These are phyloP conservation scores for Yponomeuta sedellus DNA, from an alignment of 2,888 invertebrate genomes.

Conservation along the genomic window DNA sequence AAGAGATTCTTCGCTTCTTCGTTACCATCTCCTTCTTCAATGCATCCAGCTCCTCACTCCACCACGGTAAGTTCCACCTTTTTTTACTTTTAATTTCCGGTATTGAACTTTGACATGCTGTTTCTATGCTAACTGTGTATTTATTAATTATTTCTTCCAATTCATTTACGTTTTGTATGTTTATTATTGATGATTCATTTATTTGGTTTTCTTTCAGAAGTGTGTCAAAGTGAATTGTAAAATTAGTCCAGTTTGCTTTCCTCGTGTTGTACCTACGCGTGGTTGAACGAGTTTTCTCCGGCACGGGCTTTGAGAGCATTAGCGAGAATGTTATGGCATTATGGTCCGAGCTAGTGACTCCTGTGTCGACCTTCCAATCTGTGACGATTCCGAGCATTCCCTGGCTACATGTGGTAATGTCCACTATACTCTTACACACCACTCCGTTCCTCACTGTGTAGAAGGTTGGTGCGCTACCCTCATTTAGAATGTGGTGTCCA, in stretches of 20 bases:
- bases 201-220: background rate
- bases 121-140: background rate
- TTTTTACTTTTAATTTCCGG: background rate
- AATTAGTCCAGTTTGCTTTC: background rate
- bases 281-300: background rate
- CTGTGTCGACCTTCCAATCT: constrained; percentile 16
- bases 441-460: constrained; percentile 19
- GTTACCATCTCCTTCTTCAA: background rate
- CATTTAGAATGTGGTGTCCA: constrained; percentile 18
- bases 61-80: background rate
- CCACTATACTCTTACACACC: constrained; percentile 19
- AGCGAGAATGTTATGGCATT: constrained; percentile 25
- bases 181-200: background rate
- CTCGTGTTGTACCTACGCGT: background rate
- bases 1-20: background rate
- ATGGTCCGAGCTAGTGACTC: constrained; percentile 23
- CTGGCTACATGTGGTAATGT: constrained; percentile 13
- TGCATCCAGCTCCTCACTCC: background rate
- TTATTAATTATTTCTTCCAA: background rate
- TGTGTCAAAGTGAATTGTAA: background rate
- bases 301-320: constrained; percentile 7
- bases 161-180: background rate
- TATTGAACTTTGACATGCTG: background rate
- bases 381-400: background rate
- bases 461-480: constrained; percentile 18